Evolutionary conservation across 2,113 vertebrate species (phyloP), one percentile per base, ranked within the genome.

Genomic region (Brevimyrus niger): DNA sequence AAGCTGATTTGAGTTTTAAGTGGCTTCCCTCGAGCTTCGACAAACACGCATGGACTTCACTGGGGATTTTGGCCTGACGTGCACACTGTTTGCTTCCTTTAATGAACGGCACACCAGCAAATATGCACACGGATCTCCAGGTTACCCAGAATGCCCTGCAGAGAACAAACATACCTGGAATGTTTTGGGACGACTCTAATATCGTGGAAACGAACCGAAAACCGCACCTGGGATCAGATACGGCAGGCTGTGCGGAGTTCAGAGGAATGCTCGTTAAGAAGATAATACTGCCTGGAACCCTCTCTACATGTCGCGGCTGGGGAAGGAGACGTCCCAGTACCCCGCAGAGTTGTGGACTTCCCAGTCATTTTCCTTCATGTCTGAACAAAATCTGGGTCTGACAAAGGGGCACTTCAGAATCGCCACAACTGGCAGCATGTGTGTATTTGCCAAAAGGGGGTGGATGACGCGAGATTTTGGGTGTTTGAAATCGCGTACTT

Each of bases 111-210:
- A 47, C 82, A 84, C 19, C 35, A 11, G 38, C 38, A 46, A 23
- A 23, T 84, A 44, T 11, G 42, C 42, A 46, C 44, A 13, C 27
- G 4, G 46, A 7, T 55, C n/a, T 87, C 13, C n/a, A 53, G 15
- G 42, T 87, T 87, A 87, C 85, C 85, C 50, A 87, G 85, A 87
- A 53, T 35, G 27, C 31, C n/a, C 27, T 87, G 84, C 84, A 55
- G 48, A 53, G 27, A 53, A 13, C 15, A 35, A 38, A 53, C 50
- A 87, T 38, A 53, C 47, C 47, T 50, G 84, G 9, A 86, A 31
- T 50, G 46, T 31, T 55, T 35, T 15, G 23, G 48, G n/a, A 35
- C 13, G 6, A 11, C 13, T 27, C 21, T 27, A 13, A n/a, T 31
- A 86, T 31, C n/a, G 15, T 8, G 48, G 48, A 51, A 84, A 23